Conservation (phyloP, 2,888 invertebrate genomes). For the Rhabditophanes sp. region DNA sequence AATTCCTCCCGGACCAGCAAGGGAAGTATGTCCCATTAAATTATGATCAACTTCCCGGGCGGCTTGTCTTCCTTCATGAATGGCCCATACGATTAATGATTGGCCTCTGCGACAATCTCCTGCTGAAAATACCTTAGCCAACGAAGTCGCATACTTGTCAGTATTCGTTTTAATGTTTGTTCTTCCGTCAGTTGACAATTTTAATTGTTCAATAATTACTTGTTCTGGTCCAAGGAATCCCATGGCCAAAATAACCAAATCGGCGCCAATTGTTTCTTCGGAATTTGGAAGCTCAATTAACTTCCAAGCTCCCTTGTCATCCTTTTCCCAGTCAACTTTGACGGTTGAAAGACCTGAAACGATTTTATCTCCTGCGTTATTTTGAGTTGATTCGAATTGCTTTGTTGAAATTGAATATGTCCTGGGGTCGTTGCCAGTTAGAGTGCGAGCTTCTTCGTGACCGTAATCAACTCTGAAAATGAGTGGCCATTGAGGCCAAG, state of each 20-base stretch:
- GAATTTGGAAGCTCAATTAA: constrained; percentile 70
- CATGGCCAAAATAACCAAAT: constrained; percentile 84
- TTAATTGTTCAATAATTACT: constrained; percentile 60
- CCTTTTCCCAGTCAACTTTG: constrained; percentile 80
- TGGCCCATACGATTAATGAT: constrained; percentile 94
- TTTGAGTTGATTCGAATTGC: constrained; percentile 25
- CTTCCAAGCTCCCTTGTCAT: constrained; percentile 71
- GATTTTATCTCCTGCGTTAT: constrained; percentile 26
- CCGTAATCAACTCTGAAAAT: constrained; percentile 94
- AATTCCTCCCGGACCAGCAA: constrained; percentile 78
- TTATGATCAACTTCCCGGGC: constrained; percentile 77
- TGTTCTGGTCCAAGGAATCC: constrained; percentile 57
- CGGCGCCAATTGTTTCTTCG: constrained; percentile 60
- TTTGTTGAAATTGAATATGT: constrained; percentile 82
- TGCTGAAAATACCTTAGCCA: constrained; percentile 56
- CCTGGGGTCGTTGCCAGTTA: constrained; percentile 73
- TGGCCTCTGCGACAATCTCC: constrained; percentile 95
- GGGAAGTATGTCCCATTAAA: constrained; percentile 58
- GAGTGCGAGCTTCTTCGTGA: constrained; percentile 72
- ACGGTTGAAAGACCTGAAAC: constrained; percentile 75
- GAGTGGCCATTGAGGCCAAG: constrained; percentile 96
- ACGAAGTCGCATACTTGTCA: constrained; percentile 62
- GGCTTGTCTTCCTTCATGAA: constrained; percentile 90
- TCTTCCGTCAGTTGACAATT: constrained; percentile 67
- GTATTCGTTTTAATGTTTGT: constrained; percentile 72